Evolutionary conservation across 2,888 invertebrate species (phyloP), one percentile per base, ranked within the genome.

Genomic region (Epirrhoe tristata): DNA sequence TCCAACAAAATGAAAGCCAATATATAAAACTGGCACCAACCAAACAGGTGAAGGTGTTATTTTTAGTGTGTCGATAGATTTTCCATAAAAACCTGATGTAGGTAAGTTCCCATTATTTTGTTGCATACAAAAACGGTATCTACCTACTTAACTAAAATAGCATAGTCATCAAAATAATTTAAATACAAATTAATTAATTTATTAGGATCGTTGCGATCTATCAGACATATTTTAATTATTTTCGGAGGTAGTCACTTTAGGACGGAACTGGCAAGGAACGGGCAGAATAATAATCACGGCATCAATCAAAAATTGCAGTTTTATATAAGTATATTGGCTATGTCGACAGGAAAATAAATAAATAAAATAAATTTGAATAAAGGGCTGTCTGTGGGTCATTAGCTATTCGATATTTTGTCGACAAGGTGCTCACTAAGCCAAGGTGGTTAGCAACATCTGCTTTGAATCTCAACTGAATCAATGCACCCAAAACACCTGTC

Each of bases 381-480:
- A 67, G 65, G 46, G 53, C 51, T 63, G 58, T 48, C 51, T 63
- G 58, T 48, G 46, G 64, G 43, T 34, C 79, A 77, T 73, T 77
- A 81, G 78, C 32, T 67, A 46, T 50, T 77, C 66, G 71, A 85
- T 82, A 82, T 85, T 84, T 76, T 81, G 81, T 85, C 76, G 78
- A 78, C 83, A 87, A 88, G 88, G 85, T 89, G 86, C 77, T 75
- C 66, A 58, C 0, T 72, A 77, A 74, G 62, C 80, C 84, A 90
- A 91, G 89, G 88, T 91, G 91, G 79, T 24, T 52, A 58, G 58
- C 59, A 72, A 79, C 92, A 92, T 89, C 91, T 92, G 93, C 83
- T 62, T 77, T 77, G 73, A 91, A 89, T 90, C 88, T 84, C 84
- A 75, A 67, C 60, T 52, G 79, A 91, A 91, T 89, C 91, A 87